phyloP scores from a whole-genome alignment of 2,797 vertebrate genomes.

The Poecilia wingei region DNA sequence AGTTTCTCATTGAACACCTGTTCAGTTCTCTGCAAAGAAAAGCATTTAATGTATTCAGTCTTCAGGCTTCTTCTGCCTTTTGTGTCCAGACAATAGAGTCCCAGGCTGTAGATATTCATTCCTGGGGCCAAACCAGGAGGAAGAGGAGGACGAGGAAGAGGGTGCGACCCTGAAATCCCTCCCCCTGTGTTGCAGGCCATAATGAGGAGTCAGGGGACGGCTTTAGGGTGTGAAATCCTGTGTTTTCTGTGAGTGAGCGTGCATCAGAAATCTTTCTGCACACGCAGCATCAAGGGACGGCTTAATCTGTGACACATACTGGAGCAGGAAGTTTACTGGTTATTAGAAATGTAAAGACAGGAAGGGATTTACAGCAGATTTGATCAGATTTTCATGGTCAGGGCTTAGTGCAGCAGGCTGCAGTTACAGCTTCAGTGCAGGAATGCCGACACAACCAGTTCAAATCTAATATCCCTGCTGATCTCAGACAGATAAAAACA shows the following conservation, averaged over 20 bases:
- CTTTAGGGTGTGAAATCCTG: constrained; percentile 21
- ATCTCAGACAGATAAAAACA: too few species aligned
- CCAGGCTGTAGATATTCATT: constrained; percentile 60
- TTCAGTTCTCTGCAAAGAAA: constrained; percentile 38
- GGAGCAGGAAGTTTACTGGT: constrained; percentile 20
- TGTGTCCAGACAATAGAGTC: constrained; percentile 62
- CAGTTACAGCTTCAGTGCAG: neutral
- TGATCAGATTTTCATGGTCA: constrained; percentile 25
- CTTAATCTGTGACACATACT: neutral
- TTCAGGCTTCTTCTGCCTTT: constrained; percentile 52
- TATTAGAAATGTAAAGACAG: neutral
- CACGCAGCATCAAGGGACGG: constrained; percentile 5
- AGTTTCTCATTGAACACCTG: constrained; percentile 18
- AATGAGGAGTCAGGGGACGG: constrained; percentile 70
- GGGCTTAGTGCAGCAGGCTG: neutral
- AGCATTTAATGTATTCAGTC: constrained; percentile 62
- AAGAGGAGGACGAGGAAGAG: constrained; percentile 28
- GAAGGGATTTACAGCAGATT: neutral
- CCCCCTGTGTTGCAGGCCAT: constrained; percentile 37
- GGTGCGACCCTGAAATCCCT: constrained; percentile 52
- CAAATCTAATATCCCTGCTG: neutral
- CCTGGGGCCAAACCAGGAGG: constrained; percentile 52
- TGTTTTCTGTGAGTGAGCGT: constrained; percentile 12
- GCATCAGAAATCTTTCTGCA: constrained; percentile 35
- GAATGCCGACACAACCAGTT: neutral